A percentile compares a stretch with the other conserved stretches of the same genome.
phyloP scores from a whole-genome alignment of 2,113 vertebrate genomes.

The Stegostoma tigrinum region DNA sequence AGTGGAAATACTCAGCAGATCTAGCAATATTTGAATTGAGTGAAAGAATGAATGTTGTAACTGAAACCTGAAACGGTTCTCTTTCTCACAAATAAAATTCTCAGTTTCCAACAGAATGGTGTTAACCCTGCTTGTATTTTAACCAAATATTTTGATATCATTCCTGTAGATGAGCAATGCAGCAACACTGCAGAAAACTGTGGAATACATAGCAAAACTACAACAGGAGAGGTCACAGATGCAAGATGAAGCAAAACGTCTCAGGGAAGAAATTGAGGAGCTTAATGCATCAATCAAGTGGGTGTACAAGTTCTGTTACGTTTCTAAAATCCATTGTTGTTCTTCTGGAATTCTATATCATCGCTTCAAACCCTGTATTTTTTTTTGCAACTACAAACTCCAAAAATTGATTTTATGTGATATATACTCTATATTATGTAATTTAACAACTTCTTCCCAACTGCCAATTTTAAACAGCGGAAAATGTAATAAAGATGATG shows the following conservation, averaged over 20 bases:
- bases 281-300: constrained; percentile 85
- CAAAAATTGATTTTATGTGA: not conserved
- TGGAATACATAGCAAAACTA: constrained; percentile 88
- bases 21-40: not conserved
- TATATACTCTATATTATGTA: too few species aligned
- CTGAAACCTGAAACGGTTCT: too few species aligned
- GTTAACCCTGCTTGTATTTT: not conserved
- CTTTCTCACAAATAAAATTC: not conserved
- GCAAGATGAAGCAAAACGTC: constrained; percentile 76
- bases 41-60: not conserved
- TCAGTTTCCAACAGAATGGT: too few species aligned
- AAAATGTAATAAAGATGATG: not conserved
- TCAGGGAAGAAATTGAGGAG: constrained; percentile 84
- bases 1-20: not conserved
- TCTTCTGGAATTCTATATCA: not conserved
- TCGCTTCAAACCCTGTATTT: not conserved
- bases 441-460: not conserved
- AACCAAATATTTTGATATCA: not conserved
- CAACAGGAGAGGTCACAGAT: constrained; percentile 85
- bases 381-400: not conserved
- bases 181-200: constrained; percentile 81
- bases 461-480: not conserved
- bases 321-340: not conserved
- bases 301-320: constrained; percentile 36
- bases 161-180: constrained; percentile 76